Conservation (phyloP, 1,140 invertebrate genomes). For the Orius laevigatus region DNA sequence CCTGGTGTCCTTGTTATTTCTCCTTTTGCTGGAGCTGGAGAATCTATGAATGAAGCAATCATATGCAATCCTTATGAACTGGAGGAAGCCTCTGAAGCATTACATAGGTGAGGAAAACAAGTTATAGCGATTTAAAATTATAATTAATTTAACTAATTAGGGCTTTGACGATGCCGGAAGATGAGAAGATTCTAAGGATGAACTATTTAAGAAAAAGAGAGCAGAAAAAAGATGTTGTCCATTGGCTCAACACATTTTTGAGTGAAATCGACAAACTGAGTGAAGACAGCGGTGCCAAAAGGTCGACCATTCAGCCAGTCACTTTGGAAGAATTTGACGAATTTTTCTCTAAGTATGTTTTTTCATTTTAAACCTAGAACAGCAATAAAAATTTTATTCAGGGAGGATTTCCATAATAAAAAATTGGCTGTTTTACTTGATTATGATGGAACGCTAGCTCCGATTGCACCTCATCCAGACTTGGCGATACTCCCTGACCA, state of each 20-base stretch:
- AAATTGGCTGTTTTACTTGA: constrained; percentile 71
- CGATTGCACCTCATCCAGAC: constrained; percentile 77
- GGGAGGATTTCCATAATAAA: constrained; percentile 67
- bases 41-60: constrained; percentile 80
- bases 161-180: constrained; percentile 76
- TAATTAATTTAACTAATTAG: constrained; percentile 26
- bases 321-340: constrained; percentile 77
- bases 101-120: constrained; percentile 45
- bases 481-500: constrained; percentile 66
- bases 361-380: neutral
- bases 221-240: constrained; percentile 66
- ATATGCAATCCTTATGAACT: constrained; percentile 83
- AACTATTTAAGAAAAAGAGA: constrained; percentile 65
- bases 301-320: constrained; percentile 66
- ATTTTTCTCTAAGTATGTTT: constrained; percentile 57
- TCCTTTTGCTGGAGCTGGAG: constrained; percentile 76
- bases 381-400: constrained; percentile 24
- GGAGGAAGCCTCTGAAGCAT: constrained; percentile 68
- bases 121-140: too few relatives aligned
- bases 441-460: constrained; percentile 78
- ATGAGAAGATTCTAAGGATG: constrained; percentile 74
- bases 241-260: constrained; percentile 76
- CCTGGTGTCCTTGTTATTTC: constrained; percentile 79
- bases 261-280: constrained; percentile 63
- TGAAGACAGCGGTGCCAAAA: constrained; percentile 58